Percentiles rank a stretch among this genome's conserved stretches.
phyloP scores from a whole-genome alignment of 1,140 invertebrate genomes.

The Drosophila takahashii region DNA sequence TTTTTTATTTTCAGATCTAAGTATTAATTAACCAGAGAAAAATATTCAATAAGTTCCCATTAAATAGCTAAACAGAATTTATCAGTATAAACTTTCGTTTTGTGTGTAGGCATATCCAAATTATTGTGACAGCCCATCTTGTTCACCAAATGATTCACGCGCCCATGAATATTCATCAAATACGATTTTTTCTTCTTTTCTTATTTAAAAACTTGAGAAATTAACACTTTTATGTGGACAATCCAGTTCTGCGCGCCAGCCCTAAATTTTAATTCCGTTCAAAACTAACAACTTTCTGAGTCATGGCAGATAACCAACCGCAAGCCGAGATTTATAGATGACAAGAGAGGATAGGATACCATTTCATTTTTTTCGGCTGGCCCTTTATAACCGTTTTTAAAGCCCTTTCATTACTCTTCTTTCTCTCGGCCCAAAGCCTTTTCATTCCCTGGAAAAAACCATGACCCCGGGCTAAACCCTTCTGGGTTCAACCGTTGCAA shows the following conservation, averaged over 20 bases:
- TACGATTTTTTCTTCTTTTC: neutral
- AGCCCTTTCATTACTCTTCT: neutral
- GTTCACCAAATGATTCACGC: slow-evolving; percentile 20
- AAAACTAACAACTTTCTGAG: slow-evolving; percentile 28
- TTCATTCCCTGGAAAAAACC: slow-evolving; percentile 11
- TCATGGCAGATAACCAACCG: slow-evolving; percentile 16
- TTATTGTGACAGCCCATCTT: slow-evolving; percentile 21
- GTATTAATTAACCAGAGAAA: too few relatives aligned
- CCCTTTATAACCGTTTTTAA: slow-evolving; percentile 11
- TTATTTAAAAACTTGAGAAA: slow-evolving; percentile 13
- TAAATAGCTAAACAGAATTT: neutral
- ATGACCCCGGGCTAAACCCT: slow-evolving; percentile 13
- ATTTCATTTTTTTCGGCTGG: neutral
- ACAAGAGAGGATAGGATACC: slow-evolving; percentile 11
- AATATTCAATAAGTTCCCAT: neutral
- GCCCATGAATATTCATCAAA: slow-evolving; percentile 31
- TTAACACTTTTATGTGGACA: slow-evolving; percentile 39
- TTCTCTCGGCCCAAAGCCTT: neutral
- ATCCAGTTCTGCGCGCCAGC: slow-evolving; percentile 7
- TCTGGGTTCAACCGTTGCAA: slow-evolving; percentile 23
- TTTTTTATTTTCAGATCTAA: too few relatives aligned
- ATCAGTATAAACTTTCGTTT: neutral
- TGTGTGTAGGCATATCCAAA: neutral
- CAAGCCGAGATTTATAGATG: slow-evolving; percentile 34
- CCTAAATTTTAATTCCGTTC: neutral